Evolutionary conservation across 2,888 invertebrate species (phyloP), one percentile per base, ranked within the genome.

Genomic region (Aporophyla lueneburgensis): DNA sequence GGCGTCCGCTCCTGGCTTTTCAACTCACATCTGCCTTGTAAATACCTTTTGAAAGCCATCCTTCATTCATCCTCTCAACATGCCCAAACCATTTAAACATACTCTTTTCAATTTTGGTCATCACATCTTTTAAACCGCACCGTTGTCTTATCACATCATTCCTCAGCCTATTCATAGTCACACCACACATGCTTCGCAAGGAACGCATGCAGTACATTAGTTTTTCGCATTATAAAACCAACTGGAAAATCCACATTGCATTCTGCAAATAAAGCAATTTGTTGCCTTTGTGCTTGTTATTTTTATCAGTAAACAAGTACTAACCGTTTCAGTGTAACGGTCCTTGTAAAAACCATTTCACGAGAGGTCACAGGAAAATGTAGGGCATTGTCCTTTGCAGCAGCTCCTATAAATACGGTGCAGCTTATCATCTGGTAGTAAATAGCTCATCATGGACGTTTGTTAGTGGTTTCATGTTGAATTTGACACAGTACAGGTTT

Each of bases 361-460:
- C 27, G 59, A 33, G 71, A 85, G 88, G 81, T 81, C 77, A 81
- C 68, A 85, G 81, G 88, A 88, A 85, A 86, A 87, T 85, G 54
- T 72, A 74, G 88, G 78, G 62, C 78, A 76, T 83, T 83, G 85
- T 75, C 78, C 87, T 82, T 74, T 82, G 16, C n/a, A 58, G 27
- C 53, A 40, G 58, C 58, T 77, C 59, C 71, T 73, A 76, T 77
- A 81, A 81, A 88, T 77, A 74, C 56, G 9, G 21, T 63, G 21
- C 27, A 62, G 62, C 74, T 87, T 87, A 87, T 87, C 76, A 78
- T 65, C 40, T 71, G 59, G 56, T 63, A 49, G 77, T 73, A 80
- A 81, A 82, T 82, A 84, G 66, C 69, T 40, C 67, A 80, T 86
- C 74, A 71, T 79, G 72, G 71, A 77, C 74, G 73, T 76, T 65